These are phyloP conservation scores for Exocentrus adspersus DNA, from an alignment of 2,888 invertebrate genomes.

Conservation along the genomic window DNA sequence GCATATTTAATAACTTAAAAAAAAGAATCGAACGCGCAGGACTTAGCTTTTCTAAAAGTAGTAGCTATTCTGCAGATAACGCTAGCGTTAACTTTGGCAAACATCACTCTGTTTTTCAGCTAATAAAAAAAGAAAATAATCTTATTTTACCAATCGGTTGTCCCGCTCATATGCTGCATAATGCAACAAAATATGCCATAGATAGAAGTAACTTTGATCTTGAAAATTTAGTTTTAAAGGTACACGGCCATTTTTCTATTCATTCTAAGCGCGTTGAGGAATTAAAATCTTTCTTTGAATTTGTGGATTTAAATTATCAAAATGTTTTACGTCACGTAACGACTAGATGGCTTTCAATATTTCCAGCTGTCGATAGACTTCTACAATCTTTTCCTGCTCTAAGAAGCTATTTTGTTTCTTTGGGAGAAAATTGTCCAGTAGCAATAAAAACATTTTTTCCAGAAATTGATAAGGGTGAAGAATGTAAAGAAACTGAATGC, in stretches of 20 bases:
- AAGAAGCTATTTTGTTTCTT: slow-evolving; percentile 22
- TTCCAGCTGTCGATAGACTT: slow-evolving; percentile 20
- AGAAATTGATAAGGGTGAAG: neutral
- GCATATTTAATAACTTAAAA: neutral
- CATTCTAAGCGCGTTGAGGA: slow-evolving; percentile 20
- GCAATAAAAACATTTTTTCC: neutral
- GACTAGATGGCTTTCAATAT: slow-evolving; percentile 24
- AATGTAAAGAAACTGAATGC: neutral
- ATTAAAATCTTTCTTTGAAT: slow-evolving; percentile 23
- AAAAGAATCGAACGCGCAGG: neutral
- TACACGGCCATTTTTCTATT: slow-evolving; percentile 23
- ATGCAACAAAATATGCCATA: neutral
- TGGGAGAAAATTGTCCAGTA: slow-evolving; percentile 8
- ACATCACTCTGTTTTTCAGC: neutral
- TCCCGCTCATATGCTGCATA: neutral
- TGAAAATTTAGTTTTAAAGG: slow-evolving; percentile 7
- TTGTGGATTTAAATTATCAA: slow-evolving; percentile 19
- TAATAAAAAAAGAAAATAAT: neutral
- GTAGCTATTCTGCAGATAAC: neutral
- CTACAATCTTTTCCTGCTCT: neutral
- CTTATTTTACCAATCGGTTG: neutral
- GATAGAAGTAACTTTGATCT: neutral
- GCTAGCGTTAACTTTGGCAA: neutral
- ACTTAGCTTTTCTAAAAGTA: neutral
- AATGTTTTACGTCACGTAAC: slow-evolving; percentile 16